Evolutionary conservation across 2,888 invertebrate genomes (phyloP).

Genomic region (Drosophila leonis): DNA sequence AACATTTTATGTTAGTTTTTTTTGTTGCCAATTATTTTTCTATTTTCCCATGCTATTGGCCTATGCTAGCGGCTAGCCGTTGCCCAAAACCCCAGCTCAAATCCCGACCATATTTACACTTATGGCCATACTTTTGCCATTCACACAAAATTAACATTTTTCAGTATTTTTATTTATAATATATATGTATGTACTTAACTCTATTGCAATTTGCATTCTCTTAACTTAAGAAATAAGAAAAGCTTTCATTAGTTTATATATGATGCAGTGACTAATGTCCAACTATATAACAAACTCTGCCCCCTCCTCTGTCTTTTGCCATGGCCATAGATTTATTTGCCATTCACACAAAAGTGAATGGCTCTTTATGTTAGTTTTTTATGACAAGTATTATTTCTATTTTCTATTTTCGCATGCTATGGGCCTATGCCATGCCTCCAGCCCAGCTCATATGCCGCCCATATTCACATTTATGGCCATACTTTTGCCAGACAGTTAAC

Average conservation of each 20-base stretch:
- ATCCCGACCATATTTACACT: too few species aligned
- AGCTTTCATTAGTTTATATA: background rate
- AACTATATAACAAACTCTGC: too few species aligned
- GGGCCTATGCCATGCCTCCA: background rate
- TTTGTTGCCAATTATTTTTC: too few species aligned
- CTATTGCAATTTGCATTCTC: background rate
- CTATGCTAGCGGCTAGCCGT: too few species aligned
- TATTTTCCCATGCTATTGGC: too few species aligned
- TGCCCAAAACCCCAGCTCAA: too few species aligned
- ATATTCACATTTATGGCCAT: slow-evolving; percentile 2
- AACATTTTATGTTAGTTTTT: background rate
- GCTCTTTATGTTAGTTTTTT: background rate
- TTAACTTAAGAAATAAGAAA: background rate
- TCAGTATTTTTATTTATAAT: too few species aligned
- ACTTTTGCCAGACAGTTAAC: slow-evolving; percentile 7
- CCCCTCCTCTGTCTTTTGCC: background rate
- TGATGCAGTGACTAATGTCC: too few species aligned
- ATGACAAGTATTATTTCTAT: slow-evolving; percentile 3
- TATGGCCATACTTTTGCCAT: too few species aligned
- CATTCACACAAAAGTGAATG: background rate
- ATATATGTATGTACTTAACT: background rate
- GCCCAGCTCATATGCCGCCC: background rate
- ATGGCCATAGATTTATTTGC: background rate
- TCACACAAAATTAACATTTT: slow-evolving; percentile 5
- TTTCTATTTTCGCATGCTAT: background rate